Evolutionary conservation across 2,113 vertebrate genomes (phyloP), one percentile per base, ranked within the genome.

Genomic region (Sinosuthora webbiana): DNA sequence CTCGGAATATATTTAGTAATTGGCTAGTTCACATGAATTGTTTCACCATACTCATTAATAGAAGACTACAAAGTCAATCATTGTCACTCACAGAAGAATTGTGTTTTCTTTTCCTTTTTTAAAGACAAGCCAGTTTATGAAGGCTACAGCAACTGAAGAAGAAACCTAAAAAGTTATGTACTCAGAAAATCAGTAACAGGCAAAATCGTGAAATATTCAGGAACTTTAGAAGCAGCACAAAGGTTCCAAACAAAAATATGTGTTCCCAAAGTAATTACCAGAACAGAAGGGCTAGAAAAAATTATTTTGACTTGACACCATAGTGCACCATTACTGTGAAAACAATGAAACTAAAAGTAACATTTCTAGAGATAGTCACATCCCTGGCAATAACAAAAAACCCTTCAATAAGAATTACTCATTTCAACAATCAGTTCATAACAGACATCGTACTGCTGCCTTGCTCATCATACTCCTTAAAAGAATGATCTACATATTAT

Each of bases 221-320:
- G 77, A 98, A 80, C 76, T 96, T 95, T 37, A 88, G 81, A 92
- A 83, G 93, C 86, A 93, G 60, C 0, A 12, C 39, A 70, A 39
- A 77, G 44, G 89, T 94, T 96, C 90, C 94, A 97, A 93, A 95
- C 91, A 95, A 83, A 98, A 97, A 97, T 92, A 93, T 37, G 84
- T n/a, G 55, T 94, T 96, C 83, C 93, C 94, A 93, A 95, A 93
- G 91, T 79, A 97, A 96, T 93, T 93, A 97, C 85, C 89, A 94
- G 97, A 98, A 98, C 91, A 97, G 95, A 97, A 82, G 89, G 92
- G 77, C 73, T 89, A 71, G 78, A 67, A 91, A 96, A 96, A 97
- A 96, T 96, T 95, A 97, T 96, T 97, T 94, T 97, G 91, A 95
- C 93, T 92, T 97, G 96, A 98, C 97, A 97, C 91, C 77, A 91